phyloP scores from a whole-genome alignment of 2,888 invertebrate genomes.

The Entomobrya proxima region DNA sequence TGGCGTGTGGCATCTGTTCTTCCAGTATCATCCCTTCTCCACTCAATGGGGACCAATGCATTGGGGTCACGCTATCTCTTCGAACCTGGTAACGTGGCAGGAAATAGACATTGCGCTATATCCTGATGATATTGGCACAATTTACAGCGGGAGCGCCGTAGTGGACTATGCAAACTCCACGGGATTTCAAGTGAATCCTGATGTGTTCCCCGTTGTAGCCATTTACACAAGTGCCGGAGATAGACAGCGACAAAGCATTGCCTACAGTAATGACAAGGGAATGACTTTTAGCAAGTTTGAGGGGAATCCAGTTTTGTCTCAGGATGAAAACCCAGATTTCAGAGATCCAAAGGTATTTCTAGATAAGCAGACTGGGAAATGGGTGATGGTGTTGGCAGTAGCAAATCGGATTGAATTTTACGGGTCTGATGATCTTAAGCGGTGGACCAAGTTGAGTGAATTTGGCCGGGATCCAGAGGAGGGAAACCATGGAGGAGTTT shows the following conservation, averaged over 20 bases:
- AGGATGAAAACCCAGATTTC: conserved; percentile 64
- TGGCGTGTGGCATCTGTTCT: conserved; percentile 79
- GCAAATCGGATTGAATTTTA: conserved; percentile 66
- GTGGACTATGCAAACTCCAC: conserved; percentile 68
- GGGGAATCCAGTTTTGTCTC: conserved; percentile 71
- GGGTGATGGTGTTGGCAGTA: conserved; percentile 69
- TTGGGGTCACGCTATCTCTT: conserved; percentile 79
- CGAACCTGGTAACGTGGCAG: conserved; percentile 79
- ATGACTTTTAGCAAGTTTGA: conserved; percentile 63
- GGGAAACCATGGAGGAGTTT: conserved; percentile 71
- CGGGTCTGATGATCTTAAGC: conserved; percentile 58
- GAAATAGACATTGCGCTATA: conserved; percentile 79
- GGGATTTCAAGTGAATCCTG: conserved; percentile 62
- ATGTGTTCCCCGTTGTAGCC: conserved; percentile 66
- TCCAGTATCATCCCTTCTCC: conserved; percentile 79
- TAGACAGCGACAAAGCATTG: conserved; percentile 67
- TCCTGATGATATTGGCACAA: conserved; percentile 78
- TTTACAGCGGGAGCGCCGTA: conserved; percentile 72
- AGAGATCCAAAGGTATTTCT: conserved; percentile 72
- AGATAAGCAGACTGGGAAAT: conserved; percentile 35
- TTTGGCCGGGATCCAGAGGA: conserved; percentile 67
- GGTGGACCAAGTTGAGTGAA: conserved; percentile 62
- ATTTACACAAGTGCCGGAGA: conserved; percentile 70
- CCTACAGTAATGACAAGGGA: conserved; percentile 68
- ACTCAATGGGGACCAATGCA: conserved; percentile 76